A percentile compares a stretch with the other conserved stretches of the same genome.
These are phyloP conservation scores for Pinctada fucata DNA, from an alignment of 2,888 invertebrate genomes.

Conservation along the genomic window DNA sequence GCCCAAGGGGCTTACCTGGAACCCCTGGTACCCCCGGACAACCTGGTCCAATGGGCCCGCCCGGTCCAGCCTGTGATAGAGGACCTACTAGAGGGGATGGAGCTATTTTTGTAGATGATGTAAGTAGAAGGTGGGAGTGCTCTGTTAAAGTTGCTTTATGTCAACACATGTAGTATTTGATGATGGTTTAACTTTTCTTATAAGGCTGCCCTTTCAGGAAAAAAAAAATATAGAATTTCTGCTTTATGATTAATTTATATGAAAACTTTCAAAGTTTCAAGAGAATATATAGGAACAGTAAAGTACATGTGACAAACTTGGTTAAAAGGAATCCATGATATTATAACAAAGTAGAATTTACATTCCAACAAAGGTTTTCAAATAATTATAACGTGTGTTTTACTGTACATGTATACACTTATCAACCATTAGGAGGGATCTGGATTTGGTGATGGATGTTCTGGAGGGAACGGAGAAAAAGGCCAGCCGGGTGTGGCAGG, in stretches of 20 bases:
- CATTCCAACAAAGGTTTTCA: too few species aligned
- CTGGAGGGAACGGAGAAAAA: background rate
- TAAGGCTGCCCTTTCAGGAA: too few species aligned
- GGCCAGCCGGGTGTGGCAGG: background rate
- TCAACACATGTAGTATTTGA: background rate
- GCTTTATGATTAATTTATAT: too few species aligned
- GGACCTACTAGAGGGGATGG: slow-evolving; percentile 12
- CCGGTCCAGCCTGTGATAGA: slow-evolving; percentile 25
- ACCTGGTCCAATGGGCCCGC: slow-evolving; percentile 38
- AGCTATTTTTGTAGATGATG: background rate
- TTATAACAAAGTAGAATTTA: too few species aligned
- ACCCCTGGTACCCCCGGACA: slow-evolving; percentile 34
- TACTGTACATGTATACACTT: too few species aligned
- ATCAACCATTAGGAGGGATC: background rate
- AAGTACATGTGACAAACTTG: too few species aligned
- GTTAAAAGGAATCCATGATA: too few species aligned
- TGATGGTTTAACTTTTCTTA: too few species aligned
- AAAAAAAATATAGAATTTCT: too few species aligned
- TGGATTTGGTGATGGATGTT: background rate
- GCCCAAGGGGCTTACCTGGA: slow-evolving; percentile 32
- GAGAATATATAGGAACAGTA: too few species aligned
- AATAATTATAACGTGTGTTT: too few species aligned
- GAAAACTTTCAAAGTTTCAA: too few species aligned
- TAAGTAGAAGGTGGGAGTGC: background rate
- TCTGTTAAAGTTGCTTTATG: background rate